Percentiles rank a stretch among this genome's conserved stretches.
Conservation (phyloP, 2,888 invertebrate species). For the Fragum sueziense region DNA sequence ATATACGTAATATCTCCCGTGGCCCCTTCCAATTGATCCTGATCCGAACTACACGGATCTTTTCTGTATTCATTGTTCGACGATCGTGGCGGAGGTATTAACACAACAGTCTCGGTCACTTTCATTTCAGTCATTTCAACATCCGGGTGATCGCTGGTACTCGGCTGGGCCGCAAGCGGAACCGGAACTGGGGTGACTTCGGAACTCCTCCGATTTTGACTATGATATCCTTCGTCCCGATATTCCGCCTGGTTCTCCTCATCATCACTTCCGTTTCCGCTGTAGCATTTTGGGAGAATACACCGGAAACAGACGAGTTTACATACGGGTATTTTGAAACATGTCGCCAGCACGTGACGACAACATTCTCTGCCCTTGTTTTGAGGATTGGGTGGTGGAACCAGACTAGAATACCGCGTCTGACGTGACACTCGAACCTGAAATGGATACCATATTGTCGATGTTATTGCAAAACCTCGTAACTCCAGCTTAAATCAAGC, state of each 20-base stretch:
- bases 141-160: constrained; percentile 22
- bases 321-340: constrained; percentile 58
- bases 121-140: constrained; percentile 59
- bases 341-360: constrained; percentile 49
- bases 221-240: constrained; percentile 58
- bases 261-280: constrained; percentile 53
- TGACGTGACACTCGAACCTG: constrained; percentile 59
- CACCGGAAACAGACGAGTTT: constrained; percentile 58
- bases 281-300: constrained; percentile 55
- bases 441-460: too few relatives aligned
- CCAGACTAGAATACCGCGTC: constrained; percentile 49
- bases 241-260: constrained; percentile 36
- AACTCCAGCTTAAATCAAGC: too few relatives aligned
- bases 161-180: constrained; percentile 31
- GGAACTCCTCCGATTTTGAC: constrained; percentile 58
- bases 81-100: constrained; percentile 50
- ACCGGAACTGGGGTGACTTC: constrained; percentile 23
- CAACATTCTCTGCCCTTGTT: constrained; percentile 58
- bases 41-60: constrained; percentile 39
- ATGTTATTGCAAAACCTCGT: too few relatives aligned
- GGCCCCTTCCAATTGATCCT: not conserved
- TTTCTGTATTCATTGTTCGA: constrained; percentile 49
- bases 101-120: constrained; percentile 45
- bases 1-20: constrained; percentile 55
- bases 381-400: constrained; percentile 47